A percentile compares a stretch with the other conserved stretches of the same genome.
These are phyloP conservation scores for Microcebus ravelobensis DNA, from an alignment of 2,113 vertebrate species.

Conservation along the genomic window DNA sequence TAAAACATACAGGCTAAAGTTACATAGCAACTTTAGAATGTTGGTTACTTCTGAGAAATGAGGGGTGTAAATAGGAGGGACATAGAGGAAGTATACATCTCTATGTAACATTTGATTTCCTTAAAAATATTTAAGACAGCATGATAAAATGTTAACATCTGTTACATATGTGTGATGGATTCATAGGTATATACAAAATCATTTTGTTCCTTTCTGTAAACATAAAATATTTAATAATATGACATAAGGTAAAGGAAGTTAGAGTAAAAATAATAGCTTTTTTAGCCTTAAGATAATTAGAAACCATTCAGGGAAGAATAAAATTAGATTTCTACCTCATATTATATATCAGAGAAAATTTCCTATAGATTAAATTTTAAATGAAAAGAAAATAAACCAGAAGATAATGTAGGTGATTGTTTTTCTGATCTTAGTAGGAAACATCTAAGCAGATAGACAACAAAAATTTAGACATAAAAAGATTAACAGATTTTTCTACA, in stretches of 20 bases:
- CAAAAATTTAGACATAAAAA: neutral
- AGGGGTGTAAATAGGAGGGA: neutral
- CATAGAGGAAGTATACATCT: neutral
- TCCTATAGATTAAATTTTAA: neutral
- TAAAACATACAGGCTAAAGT: neutral
- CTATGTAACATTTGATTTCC: neutral
- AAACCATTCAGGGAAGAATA: conserved; percentile 29
- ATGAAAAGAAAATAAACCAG: neutral
- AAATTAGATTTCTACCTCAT: conserved; percentile 5
- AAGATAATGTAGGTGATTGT: neutral
- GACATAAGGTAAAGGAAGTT: neutral
- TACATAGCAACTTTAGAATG: neutral
- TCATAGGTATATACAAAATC: neutral
- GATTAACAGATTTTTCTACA: neutral
- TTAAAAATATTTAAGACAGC: neutral
- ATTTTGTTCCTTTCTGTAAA: neutral
- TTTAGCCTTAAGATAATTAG: conserved; percentile 27
- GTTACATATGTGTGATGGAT: neutral
- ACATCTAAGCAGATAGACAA: neutral
- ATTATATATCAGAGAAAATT: neutral
- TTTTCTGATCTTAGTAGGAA: neutral
- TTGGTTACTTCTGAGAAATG: neutral
- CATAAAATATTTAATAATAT: conserved; percentile 20
- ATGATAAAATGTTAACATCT: neutral
- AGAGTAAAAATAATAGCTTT: neutral